Percentiles rank a stretch among this genome's conserved stretches.
These are phyloP conservation scores for Gambusia affinis DNA, from an alignment of 2,113 vertebrate genomes.

Conservation along the genomic window DNA sequence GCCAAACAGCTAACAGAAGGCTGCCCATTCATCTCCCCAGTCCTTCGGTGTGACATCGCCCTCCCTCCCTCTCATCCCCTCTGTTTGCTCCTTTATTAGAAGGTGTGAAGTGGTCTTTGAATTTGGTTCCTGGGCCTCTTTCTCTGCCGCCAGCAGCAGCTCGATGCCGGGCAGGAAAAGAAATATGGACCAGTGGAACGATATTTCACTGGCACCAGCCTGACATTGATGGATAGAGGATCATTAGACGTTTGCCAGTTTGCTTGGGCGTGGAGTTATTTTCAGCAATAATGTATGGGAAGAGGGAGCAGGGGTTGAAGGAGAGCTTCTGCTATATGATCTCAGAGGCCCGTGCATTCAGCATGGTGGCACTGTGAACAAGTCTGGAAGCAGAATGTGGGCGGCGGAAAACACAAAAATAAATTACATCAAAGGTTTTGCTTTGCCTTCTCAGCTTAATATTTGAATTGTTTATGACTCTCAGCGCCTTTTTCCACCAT, in stretches of 20 bases:
- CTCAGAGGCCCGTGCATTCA: constrained; percentile 44
- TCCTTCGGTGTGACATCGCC: constrained; percentile 50
- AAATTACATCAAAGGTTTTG: constrained; percentile 22
- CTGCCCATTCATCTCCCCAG: constrained; percentile 61
- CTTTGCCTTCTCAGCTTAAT: constrained; percentile 4
- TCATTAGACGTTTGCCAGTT: constrained; percentile 80
- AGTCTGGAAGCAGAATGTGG: constrained; percentile 36
- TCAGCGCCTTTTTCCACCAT: fast-evolving
- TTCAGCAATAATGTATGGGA: constrained; percentile 74
- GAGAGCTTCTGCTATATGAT: constrained; percentile 38
- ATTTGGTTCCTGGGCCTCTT: constrained; percentile 58
- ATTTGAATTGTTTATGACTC: neutral
- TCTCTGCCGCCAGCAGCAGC: constrained; percentile 45
- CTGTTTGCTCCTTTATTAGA: constrained; percentile 73
- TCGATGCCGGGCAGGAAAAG: constrained; percentile 41
- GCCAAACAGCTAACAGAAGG: constrained; percentile 40
- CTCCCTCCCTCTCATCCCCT: constrained; percentile 49
- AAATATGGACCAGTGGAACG: constrained; percentile 58
- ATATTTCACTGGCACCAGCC: constrained; percentile 73
- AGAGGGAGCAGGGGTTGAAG: constrained; percentile 54
- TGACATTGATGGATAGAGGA: constrained; percentile 80
- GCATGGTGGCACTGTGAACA: constrained; percentile 38
- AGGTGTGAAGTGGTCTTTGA: constrained; percentile 66
- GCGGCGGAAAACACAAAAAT: constrained; percentile 13
- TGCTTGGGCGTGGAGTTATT: constrained; percentile 78